Percentiles rank a stretch among this genome's conserved stretches.
Evolutionary conservation across 2,113 vertebrate species (phyloP).

Genomic region (Martes martes): DNA sequence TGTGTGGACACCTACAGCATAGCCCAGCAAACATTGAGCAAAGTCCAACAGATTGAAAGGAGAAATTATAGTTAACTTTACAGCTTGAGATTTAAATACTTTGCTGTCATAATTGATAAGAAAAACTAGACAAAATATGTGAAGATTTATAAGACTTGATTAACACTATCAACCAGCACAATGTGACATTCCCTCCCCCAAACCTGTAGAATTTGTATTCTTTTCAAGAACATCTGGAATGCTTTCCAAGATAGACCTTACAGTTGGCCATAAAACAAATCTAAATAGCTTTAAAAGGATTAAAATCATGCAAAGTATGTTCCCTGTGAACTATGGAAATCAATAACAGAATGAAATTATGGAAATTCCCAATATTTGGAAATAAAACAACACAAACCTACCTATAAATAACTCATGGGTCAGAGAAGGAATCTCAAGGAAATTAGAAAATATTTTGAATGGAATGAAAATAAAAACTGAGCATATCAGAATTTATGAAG

Average conservation of each 20-base stretch:
- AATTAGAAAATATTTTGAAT: background rate
- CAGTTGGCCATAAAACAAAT: background rate
- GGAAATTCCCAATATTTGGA: background rate
- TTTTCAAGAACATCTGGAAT: background rate
- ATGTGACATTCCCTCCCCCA: background rate
- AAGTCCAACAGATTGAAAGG: background rate
- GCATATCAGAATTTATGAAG: background rate
- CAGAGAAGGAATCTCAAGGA: background rate
- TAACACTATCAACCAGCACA: background rate
- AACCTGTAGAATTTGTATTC: background rate
- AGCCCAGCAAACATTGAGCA: background rate
- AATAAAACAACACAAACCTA: background rate
- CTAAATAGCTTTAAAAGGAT: background rate
- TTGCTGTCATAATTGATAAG: background rate
- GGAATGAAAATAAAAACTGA: background rate
- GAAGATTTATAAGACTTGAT: background rate
- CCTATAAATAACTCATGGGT: background rate
- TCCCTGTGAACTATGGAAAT: background rate
- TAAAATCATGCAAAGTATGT: background rate
- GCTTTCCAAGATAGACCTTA: background rate
- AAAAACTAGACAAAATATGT: background rate
- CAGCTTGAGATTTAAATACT: background rate
- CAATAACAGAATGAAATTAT: background rate
- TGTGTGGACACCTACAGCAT: background rate
- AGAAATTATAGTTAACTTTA: background rate